Evolutionary conservation across 2,113 vertebrate species (phyloP), one percentile per base, ranked within the genome.

Genomic region (Clarias batrachus): DNA sequence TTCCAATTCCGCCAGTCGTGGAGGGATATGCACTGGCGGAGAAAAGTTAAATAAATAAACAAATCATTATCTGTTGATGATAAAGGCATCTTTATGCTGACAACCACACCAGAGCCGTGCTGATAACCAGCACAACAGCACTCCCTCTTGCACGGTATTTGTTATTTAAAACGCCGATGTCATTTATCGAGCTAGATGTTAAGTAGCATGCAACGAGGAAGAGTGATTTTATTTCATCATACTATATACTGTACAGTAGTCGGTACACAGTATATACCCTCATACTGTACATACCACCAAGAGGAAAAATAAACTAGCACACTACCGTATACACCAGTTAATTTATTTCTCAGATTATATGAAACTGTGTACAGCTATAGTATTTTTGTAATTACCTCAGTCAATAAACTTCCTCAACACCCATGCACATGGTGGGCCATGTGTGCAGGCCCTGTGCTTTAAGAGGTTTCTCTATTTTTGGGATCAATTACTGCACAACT

Each of bases 331-430:
- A 74, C 14, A 10, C 37, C 4, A 48, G 41, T 23, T 82, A 87
- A 62, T 65, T 78, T 19, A 65, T 73, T 81, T 70, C 56, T 17
- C 52, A 41, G 60, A 77, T 23, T 30, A 62, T 79, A 81, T 83
- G 65, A 79, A 86, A 63, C 78, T 7, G 0, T 30, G 7, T 41
- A 76, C 60, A 68, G 79, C 33, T 59, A 59, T 79, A 48, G 48
- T 8, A 48, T 48, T 48, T 48, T 8, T 8, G 7, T 48, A 48
- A 8, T 48, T 1, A 41, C 6, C 48, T 8, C 6, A 48, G 8
- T 48, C 48, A 48, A 6, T 48, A 7, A 48, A 48, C 48, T 48
- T 7, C 48, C 48, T 0, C 7, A 8, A 48, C 48, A 48, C 7
- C 48, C 48, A 48, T 16, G 16, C 63, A 14, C 59, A 59, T 52